Evolutionary conservation across 2,888 invertebrate species (phyloP).

Genomic region (Theristus sp.): DNA sequence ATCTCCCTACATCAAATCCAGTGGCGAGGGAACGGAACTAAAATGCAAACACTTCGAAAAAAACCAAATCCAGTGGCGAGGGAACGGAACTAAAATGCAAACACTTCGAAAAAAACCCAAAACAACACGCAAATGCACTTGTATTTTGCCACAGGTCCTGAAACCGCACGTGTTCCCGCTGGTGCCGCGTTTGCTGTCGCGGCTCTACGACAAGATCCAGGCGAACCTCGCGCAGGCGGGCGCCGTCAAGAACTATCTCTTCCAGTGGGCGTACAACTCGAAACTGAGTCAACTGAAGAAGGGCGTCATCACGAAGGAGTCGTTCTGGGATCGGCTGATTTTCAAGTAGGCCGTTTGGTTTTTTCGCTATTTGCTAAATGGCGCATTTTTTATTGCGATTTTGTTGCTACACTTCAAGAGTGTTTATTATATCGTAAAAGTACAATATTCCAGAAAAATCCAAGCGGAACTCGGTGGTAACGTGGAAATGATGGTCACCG

Average conservation of each 20-base stretch:
- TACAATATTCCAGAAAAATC: slow-evolving; percentile 56
- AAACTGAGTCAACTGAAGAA: slow-evolving; percentile 14
- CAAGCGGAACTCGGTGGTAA: slow-evolving; percentile 81
- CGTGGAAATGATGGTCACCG: slow-evolving; percentile 73
- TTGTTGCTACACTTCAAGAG: background rate
- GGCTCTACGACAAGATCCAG: slow-evolving; percentile 62
- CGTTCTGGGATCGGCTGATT: slow-evolving; percentile 24
- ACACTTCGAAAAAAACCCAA: no score
- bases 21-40: no score
- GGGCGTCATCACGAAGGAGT: slow-evolving; percentile 13
- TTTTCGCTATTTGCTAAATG: background rate
- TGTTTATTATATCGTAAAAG: background rate
- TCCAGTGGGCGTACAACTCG: slow-evolving; percentile 6
- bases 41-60: no score
- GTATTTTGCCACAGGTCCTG: slow-evolving; percentile 37
- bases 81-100: no score
- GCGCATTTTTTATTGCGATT: no score
- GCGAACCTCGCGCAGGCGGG: slow-evolving; percentile 5
- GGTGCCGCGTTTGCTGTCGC: slow-evolving; percentile 76
- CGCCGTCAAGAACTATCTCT: background rate
- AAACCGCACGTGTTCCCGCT: slow-evolving; percentile 84
- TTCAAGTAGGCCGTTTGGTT: slow-evolving; percentile 12
- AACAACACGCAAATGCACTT: no score
- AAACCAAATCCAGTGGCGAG: no score
- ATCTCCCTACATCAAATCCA: no score